Percentiles rank a stretch among this genome's conserved stretches.
Evolutionary conservation across 2,888 invertebrate genomes (phyloP).

Genomic region (Schrankia costaestrigalis): DNA sequence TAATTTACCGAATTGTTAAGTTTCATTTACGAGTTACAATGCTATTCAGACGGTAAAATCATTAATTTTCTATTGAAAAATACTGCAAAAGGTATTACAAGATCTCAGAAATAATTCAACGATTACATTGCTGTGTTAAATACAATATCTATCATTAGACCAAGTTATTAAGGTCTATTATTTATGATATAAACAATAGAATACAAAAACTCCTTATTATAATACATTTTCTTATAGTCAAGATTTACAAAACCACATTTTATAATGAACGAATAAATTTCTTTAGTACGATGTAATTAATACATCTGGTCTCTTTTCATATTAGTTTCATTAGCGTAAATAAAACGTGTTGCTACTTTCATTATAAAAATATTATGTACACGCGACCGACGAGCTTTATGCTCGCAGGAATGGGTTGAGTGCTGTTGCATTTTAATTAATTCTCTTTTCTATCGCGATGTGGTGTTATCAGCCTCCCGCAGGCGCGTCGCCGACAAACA

Average conservation of each 20-base stretch:
- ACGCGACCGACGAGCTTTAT: slow-evolving; percentile 50
- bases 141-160: too few relatives aligned
- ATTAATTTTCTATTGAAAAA: slow-evolving; percentile 41
- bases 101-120: too few relatives aligned
- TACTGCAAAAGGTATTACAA: too few relatives aligned
- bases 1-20: slow-evolving; percentile 65
- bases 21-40: too few relatives aligned
- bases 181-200: too few relatives aligned
- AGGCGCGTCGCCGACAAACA: slow-evolving; percentile 73
- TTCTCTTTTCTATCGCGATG: slow-evolving; percentile 78
- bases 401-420: slow-evolving; percentile 68
- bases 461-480: slow-evolving; percentile 69
- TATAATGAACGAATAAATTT: too few relatives aligned
- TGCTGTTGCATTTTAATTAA: slow-evolving; percentile 80
- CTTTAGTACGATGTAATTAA: slow-evolving; percentile 19
- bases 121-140: too few relatives aligned
- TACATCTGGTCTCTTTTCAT: slow-evolving; percentile 16
- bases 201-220: too few relatives aligned
- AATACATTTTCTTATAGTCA: too few relatives aligned
- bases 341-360: slow-evolving; percentile 39
- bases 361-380: slow-evolving; percentile 52
- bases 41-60: too few relatives aligned
- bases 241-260: too few relatives aligned
- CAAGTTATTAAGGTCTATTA: too few relatives aligned
- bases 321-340: slow-evolving; percentile 34